Evolutionary conservation across 2,888 invertebrate genomes (phyloP), one percentile per base, ranked within the genome.

Genomic region (Acanthosepion esculentum): DNA sequence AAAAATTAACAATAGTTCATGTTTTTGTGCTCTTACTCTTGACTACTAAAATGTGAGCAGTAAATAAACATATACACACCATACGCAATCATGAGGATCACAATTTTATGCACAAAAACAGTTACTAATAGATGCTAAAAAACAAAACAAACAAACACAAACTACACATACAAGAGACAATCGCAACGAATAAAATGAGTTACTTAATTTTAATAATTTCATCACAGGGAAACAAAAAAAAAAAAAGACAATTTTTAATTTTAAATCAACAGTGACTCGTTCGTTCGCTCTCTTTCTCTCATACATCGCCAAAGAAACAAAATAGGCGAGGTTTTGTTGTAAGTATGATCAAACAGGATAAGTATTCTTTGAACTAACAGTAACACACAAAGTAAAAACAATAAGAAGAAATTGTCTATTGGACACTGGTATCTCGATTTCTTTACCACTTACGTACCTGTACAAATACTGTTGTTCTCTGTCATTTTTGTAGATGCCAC

Each of bases 401-500:
- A 78, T 33, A 33, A 59, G 20, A 6, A 78, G 15, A 78, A 78
- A n/a, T 10, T 12, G n/a, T 78, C 64, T n/a, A 78, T 78, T 78
- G 78, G 33, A 78, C 33, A 78, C n/a, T 78, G 78, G 78, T 78
- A n/a, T 33, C 78, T 18, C 78, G 78, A 78, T 33, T 78, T n/a
- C n/a, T 78, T 78, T n/a, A 78, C 78, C 78, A 78, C 78, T 41
- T 78, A 78, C 78, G 78, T 78, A 78, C 78, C 78, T 78, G 78
- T 78, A 18, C 78, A 78, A 78, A 78, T 78, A 78, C 78, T 78
- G 78, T 78, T 78, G 78, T n/a, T 78, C 12, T 78, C 78, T 78
- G 78, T 78, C 78, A 78, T 78, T 78, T 78, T 78, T 78, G 78
- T 78, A 78, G 78, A 78, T 78, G 78, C 78, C 78, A n/a, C 78